Conservation (phyloP, 64 coral and sea anemone species). For the Trachythela sp. region DNA sequence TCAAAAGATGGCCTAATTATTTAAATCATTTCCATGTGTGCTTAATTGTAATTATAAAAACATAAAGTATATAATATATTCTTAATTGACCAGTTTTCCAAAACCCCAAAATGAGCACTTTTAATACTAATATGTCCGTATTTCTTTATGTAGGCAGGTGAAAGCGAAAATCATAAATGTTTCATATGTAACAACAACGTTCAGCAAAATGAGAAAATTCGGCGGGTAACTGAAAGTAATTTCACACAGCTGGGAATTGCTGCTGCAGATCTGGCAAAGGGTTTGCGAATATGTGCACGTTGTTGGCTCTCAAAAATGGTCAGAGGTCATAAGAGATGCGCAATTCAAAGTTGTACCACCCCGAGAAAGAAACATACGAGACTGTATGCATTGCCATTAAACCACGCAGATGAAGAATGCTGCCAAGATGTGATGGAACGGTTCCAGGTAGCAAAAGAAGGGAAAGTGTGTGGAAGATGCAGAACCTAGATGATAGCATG, state of each 20-base stretch:
- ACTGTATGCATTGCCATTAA: not conserved
- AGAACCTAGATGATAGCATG: not conserved
- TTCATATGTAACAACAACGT: not conserved
- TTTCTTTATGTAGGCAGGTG: not conserved
- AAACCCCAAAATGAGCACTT: too few relatives aligned
- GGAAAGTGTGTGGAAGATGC: not conserved
- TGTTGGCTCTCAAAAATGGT: constrained; percentile 21
- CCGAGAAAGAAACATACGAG: not conserved
- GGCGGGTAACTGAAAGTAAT: too few relatives aligned
- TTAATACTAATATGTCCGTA: too few relatives aligned
- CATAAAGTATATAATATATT: too few relatives aligned
- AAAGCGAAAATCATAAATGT: not conserved
- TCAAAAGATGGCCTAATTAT: too few relatives aligned
- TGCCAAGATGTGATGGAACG: not conserved
- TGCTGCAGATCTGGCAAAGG: not conserved
- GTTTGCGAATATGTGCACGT: not conserved
- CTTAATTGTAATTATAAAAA: too few relatives aligned
- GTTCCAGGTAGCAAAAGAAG: not conserved
- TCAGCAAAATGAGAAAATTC: too few relatives aligned
- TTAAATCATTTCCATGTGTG: too few relatives aligned
- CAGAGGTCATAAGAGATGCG: not conserved
- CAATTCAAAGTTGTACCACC: not conserved
- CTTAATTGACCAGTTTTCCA: too few relatives aligned
- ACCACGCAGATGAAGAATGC: not conserved
- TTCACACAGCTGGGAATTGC: not conserved